Percentiles rank a stretch among this genome's conserved stretches.
phyloP scores from a whole-genome alignment of 2,888 invertebrate species.

The Cetonia aurata region DNA sequence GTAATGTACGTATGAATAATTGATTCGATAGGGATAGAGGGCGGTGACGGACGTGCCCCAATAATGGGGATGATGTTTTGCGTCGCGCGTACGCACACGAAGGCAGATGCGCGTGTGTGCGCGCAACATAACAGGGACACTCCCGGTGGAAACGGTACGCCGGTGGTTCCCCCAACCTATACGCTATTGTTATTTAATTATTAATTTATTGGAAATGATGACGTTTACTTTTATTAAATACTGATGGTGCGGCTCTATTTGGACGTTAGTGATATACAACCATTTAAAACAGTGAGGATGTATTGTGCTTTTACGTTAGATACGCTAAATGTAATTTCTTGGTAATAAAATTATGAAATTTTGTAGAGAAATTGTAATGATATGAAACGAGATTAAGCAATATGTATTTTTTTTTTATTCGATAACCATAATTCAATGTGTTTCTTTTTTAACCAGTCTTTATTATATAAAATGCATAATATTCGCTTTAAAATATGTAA shows the following conservation, averaged over 20 bases:
- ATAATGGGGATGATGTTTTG: constrained; percentile 46
- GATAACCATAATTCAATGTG: too few species aligned
- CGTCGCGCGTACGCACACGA: constrained; percentile 13
- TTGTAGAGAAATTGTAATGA: too few species aligned
- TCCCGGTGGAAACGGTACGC: constrained; percentile 2
- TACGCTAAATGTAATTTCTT: too few species aligned
- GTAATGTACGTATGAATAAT: constrained; percentile 47
- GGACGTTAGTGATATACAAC: neutral
- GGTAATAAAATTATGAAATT: too few species aligned
- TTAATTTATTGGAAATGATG: constrained; percentile 44
- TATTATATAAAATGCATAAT: too few species aligned
- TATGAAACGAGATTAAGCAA: too few species aligned
- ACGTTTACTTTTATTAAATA: constrained; percentile 42
- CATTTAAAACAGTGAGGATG: too few species aligned
- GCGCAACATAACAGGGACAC: constrained; percentile 18
- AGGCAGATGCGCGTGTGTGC: neutral
- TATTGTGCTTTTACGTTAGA: too few species aligned
- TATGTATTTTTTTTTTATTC: too few species aligned
- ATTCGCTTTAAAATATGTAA: too few species aligned
- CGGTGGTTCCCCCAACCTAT: constrained; percentile 12
- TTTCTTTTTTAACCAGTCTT: too few species aligned
- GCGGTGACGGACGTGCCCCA: constrained; percentile 44
- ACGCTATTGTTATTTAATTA: constrained; percentile 43
- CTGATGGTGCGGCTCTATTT: constrained; percentile 18
- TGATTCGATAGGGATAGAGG: constrained; percentile 46